Percentiles rank a stretch among this genome's conserved stretches.
Conservation (phyloP, 2,797 vertebrate genomes). For the Ispidina picta region DNA sequence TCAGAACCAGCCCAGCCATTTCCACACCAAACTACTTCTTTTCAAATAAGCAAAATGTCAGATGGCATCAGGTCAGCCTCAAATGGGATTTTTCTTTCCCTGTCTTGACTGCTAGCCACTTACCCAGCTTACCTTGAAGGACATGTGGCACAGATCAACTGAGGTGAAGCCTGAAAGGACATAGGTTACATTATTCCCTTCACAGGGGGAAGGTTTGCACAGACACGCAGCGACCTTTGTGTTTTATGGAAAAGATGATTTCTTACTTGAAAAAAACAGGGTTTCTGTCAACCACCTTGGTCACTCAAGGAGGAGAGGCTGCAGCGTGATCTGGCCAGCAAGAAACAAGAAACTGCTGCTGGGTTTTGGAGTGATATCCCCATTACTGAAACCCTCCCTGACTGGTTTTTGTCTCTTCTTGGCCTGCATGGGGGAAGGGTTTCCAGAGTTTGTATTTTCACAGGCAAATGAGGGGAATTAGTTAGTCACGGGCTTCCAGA, state of each 20-base stretch:
- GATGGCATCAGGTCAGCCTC: constrained; percentile 50
- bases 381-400: background rate
- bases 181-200: constrained; percentile 1
- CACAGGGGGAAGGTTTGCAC: background rate
- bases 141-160: constrained; percentile 53
- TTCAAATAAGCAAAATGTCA: constrained; percentile 41
- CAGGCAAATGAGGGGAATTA: background rate
- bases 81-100: constrained; percentile 51
- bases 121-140: constrained; percentile 70
- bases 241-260: background rate
- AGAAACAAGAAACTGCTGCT: background rate
- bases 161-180: constrained; percentile 65
- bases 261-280: background rate
- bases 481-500: background rate
- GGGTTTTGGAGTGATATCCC: background rate
- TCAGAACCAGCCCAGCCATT: rapidly evolving
- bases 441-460: background rate
- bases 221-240: background rate
- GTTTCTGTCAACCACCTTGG: background rate
- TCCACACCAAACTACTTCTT: background rate
- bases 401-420: constrained; percentile 14
- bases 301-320: background rate
- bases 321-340: background rate
- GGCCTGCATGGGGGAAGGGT: background rate
- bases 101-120: constrained; percentile 59